phyloP scores from a whole-genome alignment of 2,113 vertebrate species.

The Dipodomys merriami region DNA sequence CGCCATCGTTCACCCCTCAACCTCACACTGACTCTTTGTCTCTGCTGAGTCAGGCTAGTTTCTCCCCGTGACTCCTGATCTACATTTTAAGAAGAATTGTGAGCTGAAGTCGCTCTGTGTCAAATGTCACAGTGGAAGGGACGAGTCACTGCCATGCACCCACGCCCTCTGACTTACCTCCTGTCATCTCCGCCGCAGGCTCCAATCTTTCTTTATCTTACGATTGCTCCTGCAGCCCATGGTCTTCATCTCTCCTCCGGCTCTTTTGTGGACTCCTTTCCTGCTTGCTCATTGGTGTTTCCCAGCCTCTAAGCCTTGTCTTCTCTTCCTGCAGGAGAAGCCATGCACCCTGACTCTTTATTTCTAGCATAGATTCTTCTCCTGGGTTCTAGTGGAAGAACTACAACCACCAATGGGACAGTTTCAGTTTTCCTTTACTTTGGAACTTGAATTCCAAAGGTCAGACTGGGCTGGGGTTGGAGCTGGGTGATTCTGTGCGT shows the following conservation, averaged over 20 bases:
- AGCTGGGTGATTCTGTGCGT: too few relatives aligned
- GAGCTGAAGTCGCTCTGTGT: neutral
- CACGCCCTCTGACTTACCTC: neutral
- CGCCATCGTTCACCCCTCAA: neutral
- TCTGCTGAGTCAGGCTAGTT: neutral
- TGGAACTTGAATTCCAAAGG: neutral
- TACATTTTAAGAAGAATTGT: neutral
- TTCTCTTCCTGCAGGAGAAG: accelerated
- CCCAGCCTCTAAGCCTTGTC: neutral
- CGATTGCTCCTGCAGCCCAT: too few relatives aligned
- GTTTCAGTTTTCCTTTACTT: neutral
- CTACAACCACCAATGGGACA: too few relatives aligned
- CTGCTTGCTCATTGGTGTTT: neutral
- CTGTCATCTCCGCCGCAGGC: neutral
- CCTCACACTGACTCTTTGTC: neutral
- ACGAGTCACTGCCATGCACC: neutral
- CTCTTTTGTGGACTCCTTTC: neutral
- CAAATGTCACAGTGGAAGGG: neutral
- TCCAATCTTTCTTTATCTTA: neutral
- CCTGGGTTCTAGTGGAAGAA: neutral
- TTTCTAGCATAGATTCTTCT: neutral
- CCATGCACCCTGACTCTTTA: neutral
- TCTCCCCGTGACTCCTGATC: neutral
- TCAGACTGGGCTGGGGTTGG: neutral
- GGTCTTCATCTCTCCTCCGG: too few relatives aligned